Evolutionary conservation across 2,113 vertebrate genomes (phyloP), one percentile per base, ranked within the genome.

Genomic region (Actenoides hombroni): DNA sequence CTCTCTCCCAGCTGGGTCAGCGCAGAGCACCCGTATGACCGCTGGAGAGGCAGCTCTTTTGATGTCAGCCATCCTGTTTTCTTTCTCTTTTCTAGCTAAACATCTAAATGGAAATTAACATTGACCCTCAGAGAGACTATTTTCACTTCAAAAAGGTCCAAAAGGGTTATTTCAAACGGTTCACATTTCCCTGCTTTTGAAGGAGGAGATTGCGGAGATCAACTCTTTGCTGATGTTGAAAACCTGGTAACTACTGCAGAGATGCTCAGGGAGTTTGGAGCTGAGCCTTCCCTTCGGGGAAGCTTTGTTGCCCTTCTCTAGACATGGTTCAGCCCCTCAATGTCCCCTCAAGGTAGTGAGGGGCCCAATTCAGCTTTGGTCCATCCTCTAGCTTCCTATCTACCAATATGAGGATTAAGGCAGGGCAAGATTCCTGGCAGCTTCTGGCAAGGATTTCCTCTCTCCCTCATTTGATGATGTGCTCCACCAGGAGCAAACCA

Each of bases 91-190:
- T 49, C 61, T 5, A 60, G 42, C 61, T 69, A 60, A 86, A 83
- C 46, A 49, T 19, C 57, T 9, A 67, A 39, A 79, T 23, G 76
- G 76, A 86, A 91, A 80, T 21, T 19, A 59, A 63, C 4, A 1
- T 7, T 83, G 42, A 53, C 67, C 44, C 71, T 83, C 73, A 16
- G 39, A 77, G 44, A 44, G 49, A 77, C 26, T 46, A 77, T 65
- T 94, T 91, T 69, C 88, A 54, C 42, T 95, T 85, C 69, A 65
- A 39, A 87, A 84, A 84, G 23, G 57, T 61, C 78, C 56, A 26
- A 15, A 92, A 51, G 31, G 14, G 24, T 78, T 25, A 23, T 93
- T 93, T 70, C 60, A 78, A 57, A 65, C 0, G 0, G 49, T 65
- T 82, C 26, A 6, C 2, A 0, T 29, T 19, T 46, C 68, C 13